phyloP scores from a whole-genome alignment of 1,140 invertebrate species.

The Notospermus geniculatus region DNA sequence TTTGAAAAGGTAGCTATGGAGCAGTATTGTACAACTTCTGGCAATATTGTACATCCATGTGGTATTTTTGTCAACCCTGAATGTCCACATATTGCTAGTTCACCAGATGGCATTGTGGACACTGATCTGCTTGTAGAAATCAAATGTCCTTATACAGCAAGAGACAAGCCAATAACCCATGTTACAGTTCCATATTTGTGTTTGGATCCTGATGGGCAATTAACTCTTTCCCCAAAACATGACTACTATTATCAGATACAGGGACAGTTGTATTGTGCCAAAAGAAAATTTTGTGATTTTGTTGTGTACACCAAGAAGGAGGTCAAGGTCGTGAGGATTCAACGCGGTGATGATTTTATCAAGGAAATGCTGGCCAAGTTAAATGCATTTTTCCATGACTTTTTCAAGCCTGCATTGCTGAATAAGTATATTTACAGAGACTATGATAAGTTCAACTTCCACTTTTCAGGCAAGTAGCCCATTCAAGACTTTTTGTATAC shows the following conservation, averaged over 20 bases:
- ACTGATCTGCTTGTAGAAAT: slow-evolving; percentile 21
- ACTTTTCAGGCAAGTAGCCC: too few relatives aligned
- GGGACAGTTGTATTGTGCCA: slow-evolving; percentile 19
- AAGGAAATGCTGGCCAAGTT: slow-evolving; percentile 10
- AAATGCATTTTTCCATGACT: slow-evolving; percentile 6
- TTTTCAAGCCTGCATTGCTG: not conserved
- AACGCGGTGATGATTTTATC: slow-evolving; percentile 14
- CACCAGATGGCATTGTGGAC: slow-evolving; percentile 25
- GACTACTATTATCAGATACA: slow-evolving; percentile 24
- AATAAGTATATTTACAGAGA: not conserved
- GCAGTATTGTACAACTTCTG: slow-evolving; percentile 13
- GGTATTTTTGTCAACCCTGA: slow-evolving; percentile 18
- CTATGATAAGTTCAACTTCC: too few relatives aligned
- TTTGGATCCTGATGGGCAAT: slow-evolving; percentile 14
- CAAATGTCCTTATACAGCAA: slow-evolving; percentile 17
- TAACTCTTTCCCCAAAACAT: slow-evolving; percentile 19
- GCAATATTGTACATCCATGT: slow-evolving; percentile 15
- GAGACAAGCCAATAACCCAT: slow-evolving; percentile 3
- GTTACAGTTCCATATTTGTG: slow-evolving; percentile 16
- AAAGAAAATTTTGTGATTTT: slow-evolving; percentile 22
- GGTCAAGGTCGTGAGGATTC: slow-evolving; percentile 12
- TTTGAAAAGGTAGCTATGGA: slow-evolving; percentile 24
- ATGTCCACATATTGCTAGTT: slow-evolving; percentile 22
- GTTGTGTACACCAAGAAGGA: slow-evolving; percentile 22
- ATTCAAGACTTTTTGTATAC: too few relatives aligned